Percentiles rank a stretch among this genome's conserved stretches.
Evolutionary conservation across 2,888 invertebrate genomes (phyloP).

Genomic region (Acleris literana): DNA sequence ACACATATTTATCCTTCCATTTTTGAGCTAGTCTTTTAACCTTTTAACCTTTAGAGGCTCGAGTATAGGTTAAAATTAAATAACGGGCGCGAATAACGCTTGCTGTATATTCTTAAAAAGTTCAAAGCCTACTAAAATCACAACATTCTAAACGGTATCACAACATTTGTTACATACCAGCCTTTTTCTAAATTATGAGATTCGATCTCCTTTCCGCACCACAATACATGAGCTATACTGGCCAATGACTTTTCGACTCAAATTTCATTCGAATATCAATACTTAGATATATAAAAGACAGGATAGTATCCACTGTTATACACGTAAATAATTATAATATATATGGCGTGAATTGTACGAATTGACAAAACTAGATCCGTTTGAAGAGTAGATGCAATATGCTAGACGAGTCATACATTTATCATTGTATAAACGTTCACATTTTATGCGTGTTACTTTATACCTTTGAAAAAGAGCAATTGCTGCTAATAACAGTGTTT

Average conservation of each 20-base stretch:
- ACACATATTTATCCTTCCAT: background rate
- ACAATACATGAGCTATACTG: constrained; percentile 32
- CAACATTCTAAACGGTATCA: constrained; percentile 34
- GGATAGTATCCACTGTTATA: constrained; percentile 22
- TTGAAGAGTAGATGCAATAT: background rate
- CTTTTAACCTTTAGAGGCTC: constrained; percentile 19
- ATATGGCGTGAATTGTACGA: constrained; percentile 31
- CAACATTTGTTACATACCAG: constrained; percentile 29
- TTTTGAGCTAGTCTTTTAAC: background rate
- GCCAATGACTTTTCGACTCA: constrained; percentile 28
- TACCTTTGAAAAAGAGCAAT: too few relatives aligned
- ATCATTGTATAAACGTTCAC: too few relatives aligned
- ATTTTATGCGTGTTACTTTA: too few relatives aligned
- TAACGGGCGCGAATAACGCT: constrained; percentile 31
- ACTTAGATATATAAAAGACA: constrained; percentile 32
- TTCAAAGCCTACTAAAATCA: constrained; percentile 34
- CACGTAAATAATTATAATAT: constrained; percentile 14
- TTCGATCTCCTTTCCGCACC: constrained; percentile 30
- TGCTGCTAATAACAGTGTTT: too few relatives aligned
- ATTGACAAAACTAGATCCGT: constrained; percentile 11
- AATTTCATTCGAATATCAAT: constrained; percentile 34
- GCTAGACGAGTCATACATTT: constrained; percentile 2
- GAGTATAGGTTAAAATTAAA: constrained; percentile 13
- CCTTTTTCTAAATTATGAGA: constrained; percentile 31
- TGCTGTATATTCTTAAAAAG: constrained; percentile 28